Base-by-base conservation (phyloP, 1,140 invertebrate species). In the Littorina saxatilis region DNA sequence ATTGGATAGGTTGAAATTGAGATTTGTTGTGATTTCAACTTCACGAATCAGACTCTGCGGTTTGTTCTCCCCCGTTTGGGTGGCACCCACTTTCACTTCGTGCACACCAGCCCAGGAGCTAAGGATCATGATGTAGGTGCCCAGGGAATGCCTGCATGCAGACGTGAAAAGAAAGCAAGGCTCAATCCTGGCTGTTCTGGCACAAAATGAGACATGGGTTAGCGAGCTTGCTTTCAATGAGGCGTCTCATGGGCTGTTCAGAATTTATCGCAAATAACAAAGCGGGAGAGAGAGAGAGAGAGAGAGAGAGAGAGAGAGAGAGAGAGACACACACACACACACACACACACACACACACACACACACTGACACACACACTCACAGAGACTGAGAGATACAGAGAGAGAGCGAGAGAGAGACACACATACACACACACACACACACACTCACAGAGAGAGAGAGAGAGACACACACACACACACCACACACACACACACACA, bases 401-500 rank as follows among this genome's bases (percentile, higher is more conserved):
- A n/a, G n/a, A n/a, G n/a, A n/a, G n/a, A n/a, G n/a, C n/a, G n/a
- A n/a, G n/a, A n/a, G n/a, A n/a, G n/a, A n/a, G n/a, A n/a, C n/a
- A n/a, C n/a, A n/a, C n/a, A n/a, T n/a, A n/a, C n/a, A n/a, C n/a
- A n/a, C n/a, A n/a, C n/a, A n/a, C n/a, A 61, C 55, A 63, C 1
- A 35, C 61, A 63, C 27, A 63, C 27, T 3, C n/a, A 63, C 27
- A 35, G 9, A 32, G n/a, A 32, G 2, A 35, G 3, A 29, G 20
- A 27, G 5, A 20, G 27, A 20, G 27, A 58, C 2, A n/a, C n/a
- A n/a, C n/a, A n/a, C n/a, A n/a, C n/a, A 32, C 61, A 32, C 61
- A 32, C n/a, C 43, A 47, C 66, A 70, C 66, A 70, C 66, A 70
- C 29, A 70, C 66, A 70, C 37, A 35, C 66, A 70, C 37, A 70